A percentile compares a stretch with the other conserved stretches of the same genome.
Conservation (phyloP, 2,113 vertebrate species). For the Nerophis lumbriciformis region DNA sequence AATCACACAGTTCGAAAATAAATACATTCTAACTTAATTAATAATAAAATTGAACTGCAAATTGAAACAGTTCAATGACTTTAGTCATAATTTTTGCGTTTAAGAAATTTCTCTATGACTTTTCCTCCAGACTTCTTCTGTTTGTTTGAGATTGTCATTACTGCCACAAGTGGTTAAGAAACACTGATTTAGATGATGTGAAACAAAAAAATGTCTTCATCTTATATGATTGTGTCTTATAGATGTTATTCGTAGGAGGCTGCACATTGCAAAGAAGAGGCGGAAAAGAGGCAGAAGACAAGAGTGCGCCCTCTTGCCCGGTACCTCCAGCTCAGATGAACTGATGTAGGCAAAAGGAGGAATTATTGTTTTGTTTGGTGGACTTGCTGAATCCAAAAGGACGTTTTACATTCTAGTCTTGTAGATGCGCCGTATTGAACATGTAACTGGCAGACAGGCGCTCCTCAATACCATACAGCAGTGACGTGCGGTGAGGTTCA, state of each 20-base stretch:
- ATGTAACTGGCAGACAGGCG: background rate
- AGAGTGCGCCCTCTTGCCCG: constrained; percentile 60
- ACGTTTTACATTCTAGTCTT: background rate
- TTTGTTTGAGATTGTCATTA: too few relatives aligned
- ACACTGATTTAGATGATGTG: too few relatives aligned
- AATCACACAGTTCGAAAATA: too few relatives aligned
- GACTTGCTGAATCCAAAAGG: background rate
- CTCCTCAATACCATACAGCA: background rate
- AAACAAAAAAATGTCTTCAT: too few relatives aligned
- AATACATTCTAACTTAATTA: too few relatives aligned
- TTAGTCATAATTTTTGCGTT: too few relatives aligned
- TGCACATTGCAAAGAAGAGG: constrained; percentile 61
- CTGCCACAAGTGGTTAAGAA: too few relatives aligned
- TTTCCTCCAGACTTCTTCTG: too few relatives aligned
- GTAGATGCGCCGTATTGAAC: background rate
- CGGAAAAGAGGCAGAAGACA: constrained; percentile 62
- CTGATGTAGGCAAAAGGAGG: constrained; percentile 8
- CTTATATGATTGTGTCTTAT: constrained; percentile 14
- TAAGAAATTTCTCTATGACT: too few relatives aligned
- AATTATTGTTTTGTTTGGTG: background rate
- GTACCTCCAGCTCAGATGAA: constrained; percentile 69
- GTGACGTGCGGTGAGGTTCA: too few relatives aligned
- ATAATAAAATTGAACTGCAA: too few relatives aligned
- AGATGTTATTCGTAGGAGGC: constrained; percentile 74
- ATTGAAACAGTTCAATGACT: too few relatives aligned